phyloP scores from a whole-genome alignment of 92 coral and sea anemone species.

The Siderastrea radians region DNA sequence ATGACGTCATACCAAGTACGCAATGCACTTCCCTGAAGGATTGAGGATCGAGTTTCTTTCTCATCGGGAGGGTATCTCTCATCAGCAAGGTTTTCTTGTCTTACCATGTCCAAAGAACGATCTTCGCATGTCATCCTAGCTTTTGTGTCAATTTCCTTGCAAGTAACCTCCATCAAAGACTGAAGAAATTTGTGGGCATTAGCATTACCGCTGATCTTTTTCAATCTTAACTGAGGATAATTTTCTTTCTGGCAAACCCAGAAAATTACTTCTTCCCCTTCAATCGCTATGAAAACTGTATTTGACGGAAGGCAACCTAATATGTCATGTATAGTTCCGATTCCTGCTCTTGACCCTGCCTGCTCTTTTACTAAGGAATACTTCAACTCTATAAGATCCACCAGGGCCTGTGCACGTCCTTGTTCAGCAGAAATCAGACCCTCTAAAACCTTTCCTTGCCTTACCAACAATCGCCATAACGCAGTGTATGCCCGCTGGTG shows the following conservation, averaged over 20 bases:
- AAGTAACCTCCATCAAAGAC: neutral
- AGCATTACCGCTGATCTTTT: neutral
- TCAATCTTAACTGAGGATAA: neutral
- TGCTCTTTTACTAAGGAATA: neutral
- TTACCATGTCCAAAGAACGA: neutral
- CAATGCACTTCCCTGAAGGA: neutral
- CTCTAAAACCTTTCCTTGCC: neutral
- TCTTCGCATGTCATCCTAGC: conserved; percentile 9
- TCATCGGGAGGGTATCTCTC: neutral
- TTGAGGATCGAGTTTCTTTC: neutral
- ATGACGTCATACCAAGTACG: neutral
- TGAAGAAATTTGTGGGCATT: too few species aligned
- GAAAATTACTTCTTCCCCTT: neutral
- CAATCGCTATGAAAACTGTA: conserved; percentile 17
- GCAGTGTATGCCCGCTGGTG: neutral
- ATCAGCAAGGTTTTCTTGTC: neutral
- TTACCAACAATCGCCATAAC: conserved; percentile 1
- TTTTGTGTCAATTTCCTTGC: neutral
- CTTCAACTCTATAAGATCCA: conserved; percentile 13
- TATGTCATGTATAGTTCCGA: neutral
- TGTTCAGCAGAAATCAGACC: conserved; percentile 11
- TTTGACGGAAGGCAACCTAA: neutral
- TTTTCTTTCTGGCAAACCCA: conserved; percentile 13
- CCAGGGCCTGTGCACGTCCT: conserved; percentile 28
- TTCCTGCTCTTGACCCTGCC: neutral